Evolutionary conservation across 53 echinoderm and acorn worm genomes (phyloP).

Genomic region (Apostichopus leukothele): DNA sequence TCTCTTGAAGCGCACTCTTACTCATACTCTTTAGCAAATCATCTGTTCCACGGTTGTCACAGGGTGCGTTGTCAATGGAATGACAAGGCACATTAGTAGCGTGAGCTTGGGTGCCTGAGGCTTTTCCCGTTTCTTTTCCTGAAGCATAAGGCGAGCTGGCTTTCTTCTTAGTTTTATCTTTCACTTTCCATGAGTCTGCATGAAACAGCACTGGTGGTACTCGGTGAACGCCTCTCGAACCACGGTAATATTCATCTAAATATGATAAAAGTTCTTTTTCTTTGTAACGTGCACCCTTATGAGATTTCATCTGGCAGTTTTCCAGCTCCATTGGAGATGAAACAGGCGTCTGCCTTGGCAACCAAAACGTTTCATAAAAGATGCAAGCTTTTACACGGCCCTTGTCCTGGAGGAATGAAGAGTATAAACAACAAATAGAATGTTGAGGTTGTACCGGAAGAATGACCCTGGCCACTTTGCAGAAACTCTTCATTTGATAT

Average conservation of each 20-base stretch:
- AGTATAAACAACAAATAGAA: not conserved
- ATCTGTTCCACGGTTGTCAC: too few relatives aligned
- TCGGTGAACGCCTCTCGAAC: not conserved
- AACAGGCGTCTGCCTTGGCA: not conserved
- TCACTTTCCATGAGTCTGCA: not conserved
- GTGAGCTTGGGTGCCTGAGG: too few relatives aligned
- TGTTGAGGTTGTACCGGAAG: too few relatives aligned
- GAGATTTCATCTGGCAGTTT: not conserved
- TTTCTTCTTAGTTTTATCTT: not conserved
- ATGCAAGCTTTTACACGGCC: not conserved
- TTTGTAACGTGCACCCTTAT: not conserved
- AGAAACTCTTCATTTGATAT: too few relatives aligned
- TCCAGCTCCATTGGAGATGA: not conserved
- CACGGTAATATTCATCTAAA: not conserved
- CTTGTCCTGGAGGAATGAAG: not conserved
- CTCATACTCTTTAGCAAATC: too few relatives aligned
- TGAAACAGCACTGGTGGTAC: conserved; percentile 7
- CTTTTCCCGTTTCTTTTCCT: not conserved
- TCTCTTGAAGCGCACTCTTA: too few relatives aligned
- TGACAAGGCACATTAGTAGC: too few relatives aligned
- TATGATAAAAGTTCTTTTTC: not conserved
- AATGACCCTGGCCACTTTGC: too few relatives aligned
- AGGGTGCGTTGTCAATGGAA: too few relatives aligned
- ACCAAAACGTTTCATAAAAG: conserved; percentile 16
- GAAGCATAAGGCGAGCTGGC: not conserved